Conservation (phyloP, 64 coral and sea anemone genomes). For the Stylophora pistillata region DNA sequence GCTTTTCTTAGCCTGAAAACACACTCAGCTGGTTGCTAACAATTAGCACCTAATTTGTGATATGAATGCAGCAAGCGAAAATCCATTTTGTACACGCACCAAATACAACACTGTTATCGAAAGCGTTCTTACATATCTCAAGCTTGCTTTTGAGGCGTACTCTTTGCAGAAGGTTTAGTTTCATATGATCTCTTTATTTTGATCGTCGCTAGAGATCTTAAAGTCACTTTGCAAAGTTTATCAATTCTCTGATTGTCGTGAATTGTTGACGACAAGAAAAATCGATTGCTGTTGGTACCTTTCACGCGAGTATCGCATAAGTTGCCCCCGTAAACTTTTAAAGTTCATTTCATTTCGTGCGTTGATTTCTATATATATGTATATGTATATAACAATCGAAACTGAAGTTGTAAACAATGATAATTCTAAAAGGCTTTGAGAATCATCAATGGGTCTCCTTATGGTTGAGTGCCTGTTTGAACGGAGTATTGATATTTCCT, state of each 20-base stretch:
- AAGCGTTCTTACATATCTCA: background rate
- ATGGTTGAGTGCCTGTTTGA: no score
- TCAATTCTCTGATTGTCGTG: background rate
- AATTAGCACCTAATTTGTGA: constrained; percentile 33
- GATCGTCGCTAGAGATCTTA: no score
- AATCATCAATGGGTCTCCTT: no score
- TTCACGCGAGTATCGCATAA: no score
- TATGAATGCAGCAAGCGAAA: background rate
- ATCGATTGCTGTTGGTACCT: no score
- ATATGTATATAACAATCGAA: constrained; percentile 9
- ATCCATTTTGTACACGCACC: background rate
- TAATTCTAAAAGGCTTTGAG: background rate
- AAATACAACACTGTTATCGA: constrained; percentile 23
- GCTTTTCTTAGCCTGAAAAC: background rate
- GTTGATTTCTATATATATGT: background rate
- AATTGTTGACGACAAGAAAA: background rate
- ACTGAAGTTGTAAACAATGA: constrained; percentile 1
- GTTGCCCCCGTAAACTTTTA: no score
- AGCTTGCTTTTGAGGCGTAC: background rate
- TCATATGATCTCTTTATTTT: background rate
- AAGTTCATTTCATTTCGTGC: no score
- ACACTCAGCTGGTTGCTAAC: constrained; percentile 1
- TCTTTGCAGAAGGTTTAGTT: background rate
- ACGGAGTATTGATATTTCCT: background rate
- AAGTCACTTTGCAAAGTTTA: no score